phyloP scores from a whole-genome alignment of 2,797 vertebrate genomes.

The Scleropages formosus region DNA sequence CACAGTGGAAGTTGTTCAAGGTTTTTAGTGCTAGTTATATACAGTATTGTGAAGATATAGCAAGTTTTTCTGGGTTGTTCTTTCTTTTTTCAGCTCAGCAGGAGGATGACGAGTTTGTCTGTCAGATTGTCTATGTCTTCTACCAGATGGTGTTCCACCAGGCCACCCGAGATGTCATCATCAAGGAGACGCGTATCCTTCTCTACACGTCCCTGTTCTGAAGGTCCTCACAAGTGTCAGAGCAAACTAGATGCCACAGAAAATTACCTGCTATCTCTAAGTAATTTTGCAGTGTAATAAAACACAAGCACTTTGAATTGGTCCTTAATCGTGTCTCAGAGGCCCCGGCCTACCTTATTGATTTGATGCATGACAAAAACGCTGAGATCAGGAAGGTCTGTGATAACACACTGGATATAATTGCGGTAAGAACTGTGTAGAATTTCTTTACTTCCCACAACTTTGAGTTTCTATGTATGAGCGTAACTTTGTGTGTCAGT shows the following conservation, averaged over 20 bases:
- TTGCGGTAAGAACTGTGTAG: constrained; percentile 74
- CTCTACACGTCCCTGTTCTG: constrained; percentile 1
- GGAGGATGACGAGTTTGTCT: constrained; percentile 97
- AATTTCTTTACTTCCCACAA: not conserved
- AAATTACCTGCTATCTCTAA: not conserved
- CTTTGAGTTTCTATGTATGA: constrained; percentile 16
- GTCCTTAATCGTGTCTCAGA: constrained; percentile 72
- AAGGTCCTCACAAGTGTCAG: not conserved
- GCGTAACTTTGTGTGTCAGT: not conserved
- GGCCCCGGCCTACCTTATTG: constrained; percentile 86
- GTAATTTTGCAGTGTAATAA: not conserved
- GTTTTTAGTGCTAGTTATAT: too few relatives aligned
- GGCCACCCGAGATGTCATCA: constrained; percentile 94
- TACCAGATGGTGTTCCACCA: constrained; percentile 99
- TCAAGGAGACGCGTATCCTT: constrained; percentile 98
- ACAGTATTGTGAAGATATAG: too few relatives aligned
- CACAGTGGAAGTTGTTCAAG: too few relatives aligned
- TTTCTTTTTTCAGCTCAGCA: constrained; percentile 77
- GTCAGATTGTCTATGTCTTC: constrained; percentile 97
- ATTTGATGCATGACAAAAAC: constrained; percentile 92
- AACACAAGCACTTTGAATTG: not conserved
- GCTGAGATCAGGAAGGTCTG: constrained; percentile 88
- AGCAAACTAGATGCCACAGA: not conserved
- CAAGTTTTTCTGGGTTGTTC: not conserved
- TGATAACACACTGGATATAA: constrained; percentile 89